These are phyloP conservation scores for Siderastrea radians DNA, from an alignment of 92 coral and sea anemone species.

Conservation along the genomic window DNA sequence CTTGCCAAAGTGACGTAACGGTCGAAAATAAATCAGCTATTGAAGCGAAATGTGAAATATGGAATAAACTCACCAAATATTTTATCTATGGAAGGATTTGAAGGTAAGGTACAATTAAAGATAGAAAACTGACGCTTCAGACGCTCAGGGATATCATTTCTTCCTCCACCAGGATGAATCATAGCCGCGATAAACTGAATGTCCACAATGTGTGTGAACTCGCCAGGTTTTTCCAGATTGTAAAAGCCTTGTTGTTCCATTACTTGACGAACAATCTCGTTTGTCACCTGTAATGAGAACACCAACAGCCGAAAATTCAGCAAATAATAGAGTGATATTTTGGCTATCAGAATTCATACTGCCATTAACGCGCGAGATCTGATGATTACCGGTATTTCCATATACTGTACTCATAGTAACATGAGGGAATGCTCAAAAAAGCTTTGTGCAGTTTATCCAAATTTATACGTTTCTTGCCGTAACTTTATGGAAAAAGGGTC, in stretches of 20 bases:
- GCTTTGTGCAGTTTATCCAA: no score
- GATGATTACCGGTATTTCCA: no score
- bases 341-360: no score
- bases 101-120: constrained; percentile 92
- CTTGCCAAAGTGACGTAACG: no score
- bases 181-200: constrained; percentile 91
- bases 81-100: constrained; percentile 91
- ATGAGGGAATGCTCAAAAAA: no score
- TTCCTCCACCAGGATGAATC: constrained; percentile 96
- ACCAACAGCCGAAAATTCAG: background rate
- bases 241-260: constrained; percentile 93
- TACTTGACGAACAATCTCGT: constrained; percentile 91
- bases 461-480: no score
- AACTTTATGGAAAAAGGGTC: no score
- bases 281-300: constrained; percentile 71
- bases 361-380: no score
- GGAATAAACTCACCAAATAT: constrained; percentile 76
- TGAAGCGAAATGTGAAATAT: no score
- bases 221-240: constrained; percentile 95
- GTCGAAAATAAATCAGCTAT: no score
- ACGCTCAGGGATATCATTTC: constrained; percentile 93
- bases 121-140: constrained; percentile 89
- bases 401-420: no score
- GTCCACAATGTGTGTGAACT: constrained; percentile 92
- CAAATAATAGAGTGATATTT: no score